These are phyloP conservation scores for Thamnophis sirtalis DNA, from an alignment of 2,113 vertebrate species.

Conservation along the genomic window DNA sequence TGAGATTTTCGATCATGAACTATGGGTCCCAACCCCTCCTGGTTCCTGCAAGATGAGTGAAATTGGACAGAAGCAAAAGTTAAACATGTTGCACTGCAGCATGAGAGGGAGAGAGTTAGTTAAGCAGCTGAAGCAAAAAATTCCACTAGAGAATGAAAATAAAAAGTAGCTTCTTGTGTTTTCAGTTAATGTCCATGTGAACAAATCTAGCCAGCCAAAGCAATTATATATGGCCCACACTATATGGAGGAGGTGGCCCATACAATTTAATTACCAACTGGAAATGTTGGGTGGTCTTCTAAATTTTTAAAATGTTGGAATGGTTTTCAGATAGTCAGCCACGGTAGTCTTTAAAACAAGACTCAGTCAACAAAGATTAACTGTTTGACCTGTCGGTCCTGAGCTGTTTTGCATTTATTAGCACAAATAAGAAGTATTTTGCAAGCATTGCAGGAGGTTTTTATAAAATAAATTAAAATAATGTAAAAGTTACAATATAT, in stretches of 20 bases:
- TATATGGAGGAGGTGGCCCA: not conserved
- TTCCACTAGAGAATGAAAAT: conserved; percentile 36
- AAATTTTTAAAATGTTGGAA: not conserved
- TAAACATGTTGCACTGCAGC: conserved; percentile 76
- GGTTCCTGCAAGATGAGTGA: conserved; percentile 93
- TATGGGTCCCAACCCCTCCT: conserved; percentile 95
- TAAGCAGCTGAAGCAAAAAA: conserved; percentile 60
- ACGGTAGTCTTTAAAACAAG: not conserved
- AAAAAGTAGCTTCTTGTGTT: conserved; percentile 43
- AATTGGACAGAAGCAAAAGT: conserved; percentile 86
- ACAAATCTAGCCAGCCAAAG: not conserved
- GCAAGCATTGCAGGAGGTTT: conserved; percentile 47
- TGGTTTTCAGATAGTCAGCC: not conserved
- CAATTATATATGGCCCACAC: not conserved
- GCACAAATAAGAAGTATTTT: conserved; percentile 49
- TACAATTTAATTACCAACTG: not conserved
- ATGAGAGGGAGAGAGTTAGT: conserved; percentile 73
- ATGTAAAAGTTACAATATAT: conserved; percentile 28
- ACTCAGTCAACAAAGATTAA: not conserved
- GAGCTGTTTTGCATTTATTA: conserved; percentile 12
- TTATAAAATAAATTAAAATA: not conserved
- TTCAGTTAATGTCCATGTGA: not conserved
- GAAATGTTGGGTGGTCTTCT: not conserved
- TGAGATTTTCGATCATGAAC: conserved; percentile 98
- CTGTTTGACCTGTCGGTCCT: conserved; percentile 6